Percentiles rank a stretch among this genome's conserved stretches.
Conservation (phyloP, 53 echinoderm and acorn worm genomes). For the Paelopatides confundens region DNA sequence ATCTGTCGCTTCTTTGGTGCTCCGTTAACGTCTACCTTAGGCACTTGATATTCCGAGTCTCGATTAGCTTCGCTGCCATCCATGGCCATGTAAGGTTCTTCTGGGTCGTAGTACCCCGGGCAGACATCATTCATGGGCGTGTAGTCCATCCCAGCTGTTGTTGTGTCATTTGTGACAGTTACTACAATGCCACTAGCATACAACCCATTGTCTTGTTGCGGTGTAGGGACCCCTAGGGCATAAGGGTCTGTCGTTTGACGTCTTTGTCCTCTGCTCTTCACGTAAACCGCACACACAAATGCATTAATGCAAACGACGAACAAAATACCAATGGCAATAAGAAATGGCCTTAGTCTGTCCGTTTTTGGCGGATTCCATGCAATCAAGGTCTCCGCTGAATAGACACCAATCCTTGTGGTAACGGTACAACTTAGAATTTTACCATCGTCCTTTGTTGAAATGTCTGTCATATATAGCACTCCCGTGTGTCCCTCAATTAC, state of each 20-base stretch:
- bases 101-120: conserved; percentile 23
- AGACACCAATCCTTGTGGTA: not conserved
- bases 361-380: not conserved
- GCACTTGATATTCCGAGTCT: conserved; percentile 17
- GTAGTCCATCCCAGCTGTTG: not conserved
- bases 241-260: not conserved
- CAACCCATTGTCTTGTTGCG: not conserved
- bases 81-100: conserved; percentile 27
- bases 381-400: not conserved
- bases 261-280: not conserved
- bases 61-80: not conserved
- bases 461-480: conserved; percentile 16
- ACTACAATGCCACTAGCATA: conserved; percentile 16
- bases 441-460: not conserved
- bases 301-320: not conserved
- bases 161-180: not conserved
- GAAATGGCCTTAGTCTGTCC: not conserved
- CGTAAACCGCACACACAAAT: not conserved
- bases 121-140: not conserved
- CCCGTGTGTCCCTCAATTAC: conserved; percentile 12
- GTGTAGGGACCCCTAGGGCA: not conserved
- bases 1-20: not conserved
- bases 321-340: not conserved
- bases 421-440: not conserved
- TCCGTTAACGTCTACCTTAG: not conserved